Conservation (phyloP, 1,140 invertebrate species). For the Euura lappo region DNA sequence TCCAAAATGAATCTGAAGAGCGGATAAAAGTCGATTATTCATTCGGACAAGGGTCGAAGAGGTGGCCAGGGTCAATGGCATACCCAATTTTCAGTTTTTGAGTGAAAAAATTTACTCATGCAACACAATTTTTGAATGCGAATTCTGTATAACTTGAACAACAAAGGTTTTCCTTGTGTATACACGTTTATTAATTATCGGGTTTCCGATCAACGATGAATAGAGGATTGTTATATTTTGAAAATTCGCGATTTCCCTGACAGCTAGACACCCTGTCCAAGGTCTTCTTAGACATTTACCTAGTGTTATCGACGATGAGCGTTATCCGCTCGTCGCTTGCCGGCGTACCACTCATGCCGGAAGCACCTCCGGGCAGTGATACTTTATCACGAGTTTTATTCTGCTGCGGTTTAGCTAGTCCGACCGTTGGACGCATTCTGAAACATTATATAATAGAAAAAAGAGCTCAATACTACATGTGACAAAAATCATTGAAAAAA, state of each 20-base stretch:
- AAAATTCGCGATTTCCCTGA: too few relatives aligned
- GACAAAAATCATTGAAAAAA: too few relatives aligned
- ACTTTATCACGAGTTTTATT: constrained; percentile 48
- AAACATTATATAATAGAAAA: constrained; percentile 16
- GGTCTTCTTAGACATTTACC: constrained; percentile 57
- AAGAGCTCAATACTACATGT: not conserved
- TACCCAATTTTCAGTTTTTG: not conserved
- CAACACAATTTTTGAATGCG: too few relatives aligned
- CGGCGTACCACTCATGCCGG: constrained; percentile 44
- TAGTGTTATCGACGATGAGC: constrained; percentile 91
- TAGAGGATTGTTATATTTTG: too few relatives aligned
- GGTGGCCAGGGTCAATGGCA: too few relatives aligned
- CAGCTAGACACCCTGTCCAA: too few relatives aligned
- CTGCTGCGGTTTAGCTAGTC: constrained; percentile 47
- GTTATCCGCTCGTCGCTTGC: constrained; percentile 80
- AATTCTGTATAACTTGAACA: too few relatives aligned
- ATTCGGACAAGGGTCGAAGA: too few relatives aligned
- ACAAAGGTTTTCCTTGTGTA: too few relatives aligned
- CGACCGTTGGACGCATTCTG: constrained; percentile 48
- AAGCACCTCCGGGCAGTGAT: constrained; percentile 34
- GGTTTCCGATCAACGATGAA: too few relatives aligned
- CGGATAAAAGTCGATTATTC: constrained; percentile 11
- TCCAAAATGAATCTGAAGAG: constrained; percentile 78
- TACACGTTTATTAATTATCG: too few relatives aligned
- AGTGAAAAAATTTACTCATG: too few relatives aligned